These are phyloP conservation scores for Nesogale talazaci DNA, from an alignment of 2,113 vertebrate genomes.

Conservation along the genomic window DNA sequence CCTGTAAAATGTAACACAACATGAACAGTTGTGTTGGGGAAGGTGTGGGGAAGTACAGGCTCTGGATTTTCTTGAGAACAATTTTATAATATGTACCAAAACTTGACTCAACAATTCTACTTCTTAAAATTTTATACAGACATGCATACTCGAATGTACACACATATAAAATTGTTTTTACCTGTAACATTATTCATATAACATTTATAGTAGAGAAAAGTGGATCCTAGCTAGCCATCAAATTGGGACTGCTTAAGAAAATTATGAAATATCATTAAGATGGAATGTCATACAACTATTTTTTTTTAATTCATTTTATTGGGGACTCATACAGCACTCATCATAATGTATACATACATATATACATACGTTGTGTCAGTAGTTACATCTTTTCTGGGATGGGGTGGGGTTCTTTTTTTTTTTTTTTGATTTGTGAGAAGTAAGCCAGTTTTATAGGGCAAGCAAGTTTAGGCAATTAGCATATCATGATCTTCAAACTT, in stretches of 20 bases:
- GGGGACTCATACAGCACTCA: too few relatives aligned
- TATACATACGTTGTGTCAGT: too few relatives aligned
- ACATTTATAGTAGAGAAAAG: background rate
- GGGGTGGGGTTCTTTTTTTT: too few relatives aligned
- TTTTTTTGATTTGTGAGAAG: too few relatives aligned
- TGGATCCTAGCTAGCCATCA: constrained; percentile 46
- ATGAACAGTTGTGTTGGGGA: background rate
- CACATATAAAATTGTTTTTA: background rate
- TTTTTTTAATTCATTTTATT: too few relatives aligned
- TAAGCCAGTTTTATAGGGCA: too few relatives aligned
- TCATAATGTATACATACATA: too few relatives aligned
- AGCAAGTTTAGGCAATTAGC: too few relatives aligned
- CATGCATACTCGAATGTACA: background rate
- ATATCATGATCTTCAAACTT: too few relatives aligned
- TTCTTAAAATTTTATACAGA: background rate
- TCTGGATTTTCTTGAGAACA: background rate
- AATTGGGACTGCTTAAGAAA: background rate
- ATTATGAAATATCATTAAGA: background rate
- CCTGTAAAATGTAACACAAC: background rate
- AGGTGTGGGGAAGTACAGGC: background rate
- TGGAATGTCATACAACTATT: background rate
- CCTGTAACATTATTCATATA: background rate
- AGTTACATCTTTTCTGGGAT: too few relatives aligned
- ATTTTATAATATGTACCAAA: background rate
- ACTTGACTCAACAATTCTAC: background rate